These are phyloP conservation scores for Orthochromis indermauri DNA, from an alignment of 2,113 vertebrate genomes.

Conservation along the genomic window DNA sequence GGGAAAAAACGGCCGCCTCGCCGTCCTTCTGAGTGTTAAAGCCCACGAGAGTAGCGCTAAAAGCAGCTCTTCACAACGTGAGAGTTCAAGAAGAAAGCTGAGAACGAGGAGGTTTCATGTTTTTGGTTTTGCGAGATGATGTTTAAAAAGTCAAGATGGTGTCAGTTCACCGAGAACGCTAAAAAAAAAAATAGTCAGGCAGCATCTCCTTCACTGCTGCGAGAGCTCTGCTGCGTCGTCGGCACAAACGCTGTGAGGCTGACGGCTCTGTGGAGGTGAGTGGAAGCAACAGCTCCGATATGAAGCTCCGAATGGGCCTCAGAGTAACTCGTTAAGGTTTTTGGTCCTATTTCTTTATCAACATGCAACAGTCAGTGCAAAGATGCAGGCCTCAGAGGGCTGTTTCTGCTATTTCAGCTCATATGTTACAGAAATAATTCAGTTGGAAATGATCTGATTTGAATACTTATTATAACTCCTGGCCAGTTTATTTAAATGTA, in stretches of 20 bases:
- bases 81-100: neutral
- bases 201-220: neutral
- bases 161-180: fast-evolving
- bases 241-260: neutral
- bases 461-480: neutral
- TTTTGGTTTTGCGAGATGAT: neutral
- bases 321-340: neutral
- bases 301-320: neutral
- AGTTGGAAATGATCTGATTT: neutral
- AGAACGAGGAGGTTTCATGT: neutral
- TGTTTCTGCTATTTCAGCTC: neutral
- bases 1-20: neutral
- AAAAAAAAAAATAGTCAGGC: neutral
- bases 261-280: neutral
- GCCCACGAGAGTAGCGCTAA: neutral
- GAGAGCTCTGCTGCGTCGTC: fast-evolving
- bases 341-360: neutral
- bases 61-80: neutral
- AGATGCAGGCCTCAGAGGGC: neutral
- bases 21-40: neutral
- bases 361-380: neutral
- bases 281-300: neutral
- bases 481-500: neutral
- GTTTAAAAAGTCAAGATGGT: neutral
- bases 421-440: neutral